These are phyloP conservation scores for Psammodynastes pulverulentus DNA, from an alignment of 2,113 vertebrate genomes.

Conservation along the genomic window DNA sequence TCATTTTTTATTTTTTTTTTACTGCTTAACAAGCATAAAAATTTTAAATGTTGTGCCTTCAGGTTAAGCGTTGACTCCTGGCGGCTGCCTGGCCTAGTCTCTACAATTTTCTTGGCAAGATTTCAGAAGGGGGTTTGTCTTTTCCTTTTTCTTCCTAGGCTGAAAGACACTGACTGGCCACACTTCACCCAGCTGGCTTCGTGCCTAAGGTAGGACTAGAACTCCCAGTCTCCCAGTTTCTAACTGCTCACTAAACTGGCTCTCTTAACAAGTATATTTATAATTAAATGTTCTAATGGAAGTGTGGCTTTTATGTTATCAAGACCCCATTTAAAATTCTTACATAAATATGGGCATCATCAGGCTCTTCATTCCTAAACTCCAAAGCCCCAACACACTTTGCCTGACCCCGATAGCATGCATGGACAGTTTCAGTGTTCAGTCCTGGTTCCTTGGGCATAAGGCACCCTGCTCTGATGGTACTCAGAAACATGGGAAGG, in stretches of 20 bases:
- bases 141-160: background rate
- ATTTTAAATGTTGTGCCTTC: background rate
- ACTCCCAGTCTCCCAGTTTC: background rate
- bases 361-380: background rate
- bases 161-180: background rate
- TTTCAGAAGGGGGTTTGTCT: background rate
- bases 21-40: background rate
- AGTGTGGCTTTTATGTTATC: background rate
- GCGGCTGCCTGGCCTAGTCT: background rate
- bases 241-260: background rate
- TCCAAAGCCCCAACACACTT: background rate
- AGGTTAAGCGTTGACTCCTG: background rate
- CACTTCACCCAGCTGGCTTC: background rate
- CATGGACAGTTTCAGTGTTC: background rate
- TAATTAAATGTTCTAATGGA: background rate
- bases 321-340: background rate
- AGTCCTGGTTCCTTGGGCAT: background rate
- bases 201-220: background rate
- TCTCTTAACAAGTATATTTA: background rate
- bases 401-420: background rate
- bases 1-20: background rate
- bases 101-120: background rate
- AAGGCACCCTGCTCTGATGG: background rate
- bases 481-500: background rate
- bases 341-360: background rate